Conservation (phyloP, 2,888 invertebrate species). For the Eilema caniola region DNA sequence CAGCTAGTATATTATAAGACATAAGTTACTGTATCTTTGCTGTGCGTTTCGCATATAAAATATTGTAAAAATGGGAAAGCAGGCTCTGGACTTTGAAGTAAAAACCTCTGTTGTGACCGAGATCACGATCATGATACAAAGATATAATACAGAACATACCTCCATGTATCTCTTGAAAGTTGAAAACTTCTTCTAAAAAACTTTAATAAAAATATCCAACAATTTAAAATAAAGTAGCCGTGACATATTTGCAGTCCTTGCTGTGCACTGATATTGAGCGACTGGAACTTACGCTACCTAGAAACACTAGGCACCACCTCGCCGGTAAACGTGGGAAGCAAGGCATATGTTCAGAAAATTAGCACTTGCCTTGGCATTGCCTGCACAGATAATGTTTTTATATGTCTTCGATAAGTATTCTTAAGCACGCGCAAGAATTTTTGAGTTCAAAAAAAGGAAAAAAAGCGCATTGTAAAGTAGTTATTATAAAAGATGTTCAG, state of each 20-base stretch:
- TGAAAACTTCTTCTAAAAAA: background rate
- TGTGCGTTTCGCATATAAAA: too few species aligned
- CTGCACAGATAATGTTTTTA: slow-evolving; percentile 15
- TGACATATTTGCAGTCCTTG: slow-evolving; percentile 33
- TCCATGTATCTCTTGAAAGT: slow-evolving; percentile 38
- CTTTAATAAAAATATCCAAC: background rate
- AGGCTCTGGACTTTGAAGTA: background rate
- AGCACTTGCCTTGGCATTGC: slow-evolving; percentile 41
- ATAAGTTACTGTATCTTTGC: too few species aligned
- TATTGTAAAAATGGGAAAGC: too few species aligned
- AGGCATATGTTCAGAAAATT: slow-evolving; percentile 56
- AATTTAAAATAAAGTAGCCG: slow-evolving; percentile 23
- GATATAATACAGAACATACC: slow-evolving; percentile 27
- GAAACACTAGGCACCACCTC: slow-evolving; percentile 22
- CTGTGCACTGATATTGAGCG: slow-evolving; percentile 30
- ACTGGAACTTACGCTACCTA: slow-evolving; percentile 47
- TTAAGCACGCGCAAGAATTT: background rate
- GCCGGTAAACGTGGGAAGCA: slow-evolving; percentile 55
- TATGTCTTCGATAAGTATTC: background rate
- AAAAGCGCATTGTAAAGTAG: too few species aligned
- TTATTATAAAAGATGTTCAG: too few species aligned
- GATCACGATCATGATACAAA: too few species aligned
- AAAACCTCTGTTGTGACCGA: background rate
- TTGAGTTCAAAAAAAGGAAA: too few species aligned
- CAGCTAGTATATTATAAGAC: too few species aligned